phyloP scores from a whole-genome alignment of 2,113 vertebrate species.

The Cricetomys ansorgei region DNA sequence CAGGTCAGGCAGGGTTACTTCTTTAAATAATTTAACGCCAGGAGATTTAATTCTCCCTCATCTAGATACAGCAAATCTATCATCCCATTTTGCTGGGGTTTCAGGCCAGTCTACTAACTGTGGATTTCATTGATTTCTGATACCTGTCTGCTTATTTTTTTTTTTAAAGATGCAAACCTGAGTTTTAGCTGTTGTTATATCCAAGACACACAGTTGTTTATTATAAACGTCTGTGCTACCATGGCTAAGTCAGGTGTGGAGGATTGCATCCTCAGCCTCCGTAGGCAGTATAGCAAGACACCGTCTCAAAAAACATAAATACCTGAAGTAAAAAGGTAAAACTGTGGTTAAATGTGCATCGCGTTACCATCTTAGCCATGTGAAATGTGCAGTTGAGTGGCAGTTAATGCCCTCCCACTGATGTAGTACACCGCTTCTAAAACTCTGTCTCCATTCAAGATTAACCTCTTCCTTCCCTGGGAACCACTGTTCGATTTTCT shows the following conservation, averaged over 20 bases:
- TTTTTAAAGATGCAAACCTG: neutral
- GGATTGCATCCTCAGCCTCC: neutral
- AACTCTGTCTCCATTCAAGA: neutral
- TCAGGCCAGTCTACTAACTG: neutral
- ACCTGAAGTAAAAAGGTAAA: neutral
- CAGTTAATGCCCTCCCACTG: neutral
- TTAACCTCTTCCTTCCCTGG: neutral
- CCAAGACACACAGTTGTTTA: neutral
- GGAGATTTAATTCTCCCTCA: conserved; percentile 58
- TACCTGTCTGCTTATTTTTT: neutral
- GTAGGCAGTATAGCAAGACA: neutral
- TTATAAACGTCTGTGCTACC: neutral
- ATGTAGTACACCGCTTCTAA: neutral
- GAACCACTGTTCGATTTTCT: neutral
- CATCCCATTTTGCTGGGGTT: neutral
- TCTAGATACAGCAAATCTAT: conserved; percentile 9
- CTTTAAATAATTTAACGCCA: conserved; percentile 57
- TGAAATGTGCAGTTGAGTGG: neutral
- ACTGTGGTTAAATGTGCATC: neutral
- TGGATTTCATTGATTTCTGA: conserved; percentile 11
- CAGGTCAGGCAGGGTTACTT: conserved; percentile 40
- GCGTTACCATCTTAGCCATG: neutral
- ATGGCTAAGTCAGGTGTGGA: neutral
- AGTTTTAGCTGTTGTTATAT: conserved; percentile 8
- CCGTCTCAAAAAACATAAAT: neutral